Base-by-base conservation (phyloP, 1,140 invertebrate genomes). In the Littorina saxatilis region DNA sequence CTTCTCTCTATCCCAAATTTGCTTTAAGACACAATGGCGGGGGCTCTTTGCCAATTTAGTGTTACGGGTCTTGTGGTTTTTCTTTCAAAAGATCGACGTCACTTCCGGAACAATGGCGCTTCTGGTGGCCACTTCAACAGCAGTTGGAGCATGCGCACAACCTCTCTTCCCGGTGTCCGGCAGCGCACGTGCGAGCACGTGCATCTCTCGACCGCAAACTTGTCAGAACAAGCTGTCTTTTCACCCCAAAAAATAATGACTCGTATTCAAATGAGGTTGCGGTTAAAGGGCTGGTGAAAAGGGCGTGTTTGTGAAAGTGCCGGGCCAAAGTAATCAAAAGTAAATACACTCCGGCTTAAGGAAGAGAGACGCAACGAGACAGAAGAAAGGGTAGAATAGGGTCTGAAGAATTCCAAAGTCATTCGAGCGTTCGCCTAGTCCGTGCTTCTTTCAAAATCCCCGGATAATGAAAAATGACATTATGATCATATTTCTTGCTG, bases 141-240 rank as follows among this genome's bases (percentile, higher is more conserved):
- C 27, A 7, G 20, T 29, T 61, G 7, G 27, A 9, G 58, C 58
- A 61, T 61, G 58, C 58, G 58, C 58, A n/a, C n/a, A 11, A 61
- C 9, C 58, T 29, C n/a, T 29, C 5, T 7, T 7, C 7, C 58
- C 43, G 58, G 20, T 61, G 58, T 61, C 58, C 58, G 58, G 58
- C 58, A 61, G 7, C 4, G 58, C 58, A 61, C 27, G 43, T 61
- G 58, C 58, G 7, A 61, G 58, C 58, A 61, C 58, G 58, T 61
- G 58, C 58, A 23, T 13, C 58, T 61, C 23, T 5, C 58, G n/a
- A 61, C 58, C 58, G 58, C 58, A 61, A 61, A 29, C 20, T 47
- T 61, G 58, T 61, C 23, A 61, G 27, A 61, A 61, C 58, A 61
- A 61, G 58, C 20, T 61, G 27, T 23, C 58, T 61, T 61, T n/a